Base-by-base conservation (phyloP, 2,888 invertebrate genomes). In the Drosophila dives region DNA sequence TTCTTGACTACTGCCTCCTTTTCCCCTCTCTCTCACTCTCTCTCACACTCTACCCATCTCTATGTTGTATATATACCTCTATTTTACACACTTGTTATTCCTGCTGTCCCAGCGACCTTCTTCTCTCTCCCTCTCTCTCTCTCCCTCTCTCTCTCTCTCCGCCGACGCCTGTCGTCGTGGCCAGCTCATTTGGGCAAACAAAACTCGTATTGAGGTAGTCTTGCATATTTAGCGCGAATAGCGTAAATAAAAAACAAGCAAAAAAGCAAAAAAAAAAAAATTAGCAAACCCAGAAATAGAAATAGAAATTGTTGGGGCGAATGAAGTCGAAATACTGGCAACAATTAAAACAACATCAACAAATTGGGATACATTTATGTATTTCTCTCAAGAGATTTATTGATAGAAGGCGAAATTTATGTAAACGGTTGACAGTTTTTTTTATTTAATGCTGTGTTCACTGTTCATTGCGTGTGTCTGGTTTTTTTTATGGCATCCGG, bases 151-250 rank as follows among this genome's bases (percentile, higher is more conserved):
- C n/a, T 15, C 54, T 42, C 11, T 2, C n/a, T 6, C 11, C 20
- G 12, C 12, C 1, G 12, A 12, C 42, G 42, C 20, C 7, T 34
- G 5, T 45, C 3, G 20, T 3, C 45, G 20, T 45, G 26, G 20
- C 42, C 33, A 42, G 40, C 79, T 82, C 79, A 87, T 86, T 87
- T 81, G 67, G 88, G 80, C 80, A 83, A 86, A 87, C 88, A 66
- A 87, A 84, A 87, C 87, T 83, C 81, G 88, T 86, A 87, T 87
- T 87, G 87, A 85, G 87, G 87, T 87, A 87, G 87, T 87, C 87
- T 87, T 87, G 83, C 71, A 82, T 76, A 82, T 82, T 69, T 82
- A 75, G 70, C 65, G 77, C 29, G 40, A 56, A 42, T 42, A 42
- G 42, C 72, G 54, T 64, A 64, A 72, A 68, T 64, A 53, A 60